phyloP scores from a whole-genome alignment of 2,888 invertebrate species.

The Drosophila barbarae region DNA sequence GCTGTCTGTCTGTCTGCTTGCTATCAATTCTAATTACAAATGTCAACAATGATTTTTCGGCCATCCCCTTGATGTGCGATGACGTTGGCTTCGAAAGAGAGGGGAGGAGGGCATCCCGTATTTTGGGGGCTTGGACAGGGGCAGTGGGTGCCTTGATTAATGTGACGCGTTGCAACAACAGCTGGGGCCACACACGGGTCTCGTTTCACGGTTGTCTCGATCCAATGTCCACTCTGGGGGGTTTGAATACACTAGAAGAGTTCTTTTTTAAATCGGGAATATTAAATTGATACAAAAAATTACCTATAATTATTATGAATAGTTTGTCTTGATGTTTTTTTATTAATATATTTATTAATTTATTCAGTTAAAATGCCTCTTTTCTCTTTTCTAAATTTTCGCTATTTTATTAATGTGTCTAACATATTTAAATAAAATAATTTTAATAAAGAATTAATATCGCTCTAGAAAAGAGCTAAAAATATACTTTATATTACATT shows the following conservation, averaged over 20 bases:
- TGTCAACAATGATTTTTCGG: slow-evolving; percentile 79
- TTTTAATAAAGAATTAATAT: not conserved
- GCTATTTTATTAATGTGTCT: not conserved
- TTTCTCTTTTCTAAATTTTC: not conserved
- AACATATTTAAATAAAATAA: too few relatives aligned
- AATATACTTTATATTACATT: not conserved
- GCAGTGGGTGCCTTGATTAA: slow-evolving; percentile 63
- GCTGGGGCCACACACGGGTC: slow-evolving; percentile 39
- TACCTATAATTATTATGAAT: not conserved
- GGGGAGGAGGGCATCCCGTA: slow-evolving; percentile 17
- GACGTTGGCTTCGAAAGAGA: slow-evolving; percentile 31
- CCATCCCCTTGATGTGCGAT: slow-evolving; percentile 47
- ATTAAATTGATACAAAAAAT: not conserved
- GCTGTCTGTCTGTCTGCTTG: slow-evolving; percentile 50
- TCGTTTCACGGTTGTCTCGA: slow-evolving; percentile 27
- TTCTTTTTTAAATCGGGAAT: not conserved
- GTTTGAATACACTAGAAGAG: slow-evolving; percentile 7
- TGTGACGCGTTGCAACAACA: slow-evolving; percentile 60
- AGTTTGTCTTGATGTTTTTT: not conserved
- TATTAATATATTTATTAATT: not conserved
- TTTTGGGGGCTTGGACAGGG: slow-evolving; percentile 20
- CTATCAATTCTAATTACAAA: slow-evolving; percentile 79
- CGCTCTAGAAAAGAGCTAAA: not conserved
- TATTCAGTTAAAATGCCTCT: not conserved
- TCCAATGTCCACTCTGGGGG: slow-evolving; percentile 11